Evolutionary conservation across 2,113 vertebrate species (phyloP).

Genomic region (Manacus vitellinus): DNA sequence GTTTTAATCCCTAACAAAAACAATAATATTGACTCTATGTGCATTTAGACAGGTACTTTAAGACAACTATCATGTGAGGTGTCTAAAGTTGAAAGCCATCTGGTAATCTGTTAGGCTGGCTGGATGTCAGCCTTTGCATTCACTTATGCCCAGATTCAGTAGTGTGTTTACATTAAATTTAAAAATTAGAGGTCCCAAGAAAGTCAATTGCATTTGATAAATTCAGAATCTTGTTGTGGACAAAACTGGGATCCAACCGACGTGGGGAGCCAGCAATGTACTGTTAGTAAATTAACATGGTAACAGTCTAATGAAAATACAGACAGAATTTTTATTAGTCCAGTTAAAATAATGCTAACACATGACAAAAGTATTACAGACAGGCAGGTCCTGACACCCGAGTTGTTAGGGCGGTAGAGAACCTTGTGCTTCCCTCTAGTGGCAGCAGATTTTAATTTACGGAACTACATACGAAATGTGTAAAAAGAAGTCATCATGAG

Average conservation of each 20-base stretch:
- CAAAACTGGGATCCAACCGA: neutral
- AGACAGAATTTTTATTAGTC: neutral
- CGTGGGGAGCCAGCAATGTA: neutral
- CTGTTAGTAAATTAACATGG: neutral
- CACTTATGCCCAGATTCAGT: neutral
- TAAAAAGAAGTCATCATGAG: neutral
- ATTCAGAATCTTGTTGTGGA: neutral
- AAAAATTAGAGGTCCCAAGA: neutral
- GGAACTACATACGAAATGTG: neutral
- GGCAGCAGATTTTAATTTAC: neutral
- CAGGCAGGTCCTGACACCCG: neutral
- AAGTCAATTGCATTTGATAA: neutral
- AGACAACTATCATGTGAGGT: neutral
- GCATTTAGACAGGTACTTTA: neutral
- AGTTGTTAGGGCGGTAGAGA: neutral
- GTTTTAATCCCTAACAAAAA: neutral
- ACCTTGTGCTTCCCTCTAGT: neutral
- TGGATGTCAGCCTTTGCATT: neutral
- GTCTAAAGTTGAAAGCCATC: neutral
- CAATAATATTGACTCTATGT: neutral
- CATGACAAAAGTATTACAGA: neutral
- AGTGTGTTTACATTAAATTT: neutral
- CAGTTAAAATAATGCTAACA: neutral
- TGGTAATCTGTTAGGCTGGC: neutral
- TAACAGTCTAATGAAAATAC: neutral